Percentiles rank a stretch among this genome's conserved stretches.
Conservation (phyloP, 2,888 invertebrate species). For the Dynastes maya region DNA sequence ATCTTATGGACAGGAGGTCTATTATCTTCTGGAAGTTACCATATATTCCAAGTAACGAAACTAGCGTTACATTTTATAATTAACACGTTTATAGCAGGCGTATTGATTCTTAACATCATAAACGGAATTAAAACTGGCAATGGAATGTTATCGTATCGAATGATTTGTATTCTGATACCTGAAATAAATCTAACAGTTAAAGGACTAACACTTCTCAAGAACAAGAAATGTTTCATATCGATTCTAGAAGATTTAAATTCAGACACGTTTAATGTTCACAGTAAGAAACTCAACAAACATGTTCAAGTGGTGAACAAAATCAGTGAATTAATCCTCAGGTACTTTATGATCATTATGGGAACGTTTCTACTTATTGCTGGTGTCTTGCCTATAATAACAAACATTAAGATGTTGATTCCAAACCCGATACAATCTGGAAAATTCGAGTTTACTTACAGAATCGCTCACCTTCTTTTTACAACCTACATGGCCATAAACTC, state of each 20-base stretch:
- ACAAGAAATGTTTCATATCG: neutral
- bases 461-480: neutral
- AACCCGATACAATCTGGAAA: neutral
- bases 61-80: too few species aligned
- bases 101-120: neutral
- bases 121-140: neutral
- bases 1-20: too few species aligned
- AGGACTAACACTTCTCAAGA: neutral
- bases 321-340: neutral
- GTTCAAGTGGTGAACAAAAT: neutral
- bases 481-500: neutral
- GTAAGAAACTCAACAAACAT: neutral
- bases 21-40: too few species aligned
- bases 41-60: too few species aligned
- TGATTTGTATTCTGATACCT: neutral
- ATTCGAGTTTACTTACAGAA: neutral
- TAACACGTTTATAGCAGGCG: too few species aligned
- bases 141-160: neutral
- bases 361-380: neutral
- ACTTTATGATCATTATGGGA: neutral
- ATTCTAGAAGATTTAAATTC: slow-evolving; percentile 20
- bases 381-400: neutral
- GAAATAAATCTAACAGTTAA: neutral
- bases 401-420: slow-evolving; percentile 2
- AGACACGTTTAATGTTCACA: neutral